Evolutionary conservation across 2,888 invertebrate species (phyloP), one percentile per base, ranked within the genome.

Genomic region (Yponomeuta cagnagella): DNA sequence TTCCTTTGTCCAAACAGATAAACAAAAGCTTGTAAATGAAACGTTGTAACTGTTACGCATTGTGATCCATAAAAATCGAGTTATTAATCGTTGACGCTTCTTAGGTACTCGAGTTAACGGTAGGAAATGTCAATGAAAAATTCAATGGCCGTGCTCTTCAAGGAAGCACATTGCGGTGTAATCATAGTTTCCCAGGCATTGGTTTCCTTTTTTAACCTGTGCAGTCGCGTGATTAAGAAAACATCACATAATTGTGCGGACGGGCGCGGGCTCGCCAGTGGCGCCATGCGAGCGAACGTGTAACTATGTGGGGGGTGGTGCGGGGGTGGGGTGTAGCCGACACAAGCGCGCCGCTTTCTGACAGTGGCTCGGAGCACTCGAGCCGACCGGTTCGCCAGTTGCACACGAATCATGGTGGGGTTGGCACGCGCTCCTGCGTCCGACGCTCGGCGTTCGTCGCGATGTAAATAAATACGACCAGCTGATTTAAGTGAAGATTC

Each of bases 211-310:
- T 87, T 86, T 82, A 84, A 84, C 77, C 78, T 79, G 79, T 83
- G 82, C 82, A 84, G 84, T 84, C 81, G 84, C 84, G 87, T 85
- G 86, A 90, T 89, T 89, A 90, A 88, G 87, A 90, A 90, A 90
- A 89, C 87, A 90, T 89, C 90, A 90, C 85, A 89, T 91, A 90
- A 90, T 89, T 90, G 87, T 89, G 84, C 82, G 84, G 86, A 83
- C 86, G 85, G 83, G 85, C 83, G 80, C 82, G 79, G 83, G 80
- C 80, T 87, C 85, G 87, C 87, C 86, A 90, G 91, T 90, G 88
- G 90, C 90, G 90, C 90, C 89, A 82, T 88, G 83, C 87, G 87
- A 85, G 82, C 77, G 77, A 86, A 88, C 87, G 86, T 88, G 87
- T 87, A 89, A 90, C 90, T 89, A 88, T 86, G 86, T 84, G 81